Evolutionary conservation across 2,113 vertebrate genomes (phyloP), one percentile per base, ranked within the genome.

Genomic region (Falcunculus frontatus): DNA sequence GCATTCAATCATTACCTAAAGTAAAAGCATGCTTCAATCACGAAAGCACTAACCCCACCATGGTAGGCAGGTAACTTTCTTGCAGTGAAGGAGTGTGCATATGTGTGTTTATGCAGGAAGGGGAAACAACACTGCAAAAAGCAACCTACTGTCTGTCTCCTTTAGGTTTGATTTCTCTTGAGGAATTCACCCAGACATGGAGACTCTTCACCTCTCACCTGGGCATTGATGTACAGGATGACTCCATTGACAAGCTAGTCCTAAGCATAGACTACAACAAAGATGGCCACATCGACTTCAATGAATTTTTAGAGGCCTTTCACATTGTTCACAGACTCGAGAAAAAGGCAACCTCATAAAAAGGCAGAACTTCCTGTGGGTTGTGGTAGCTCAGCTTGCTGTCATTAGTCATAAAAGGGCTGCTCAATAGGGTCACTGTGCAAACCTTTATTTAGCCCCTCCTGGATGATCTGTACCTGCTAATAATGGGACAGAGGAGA

Each of bases 261-360:
- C 97, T 97, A 69, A 98, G 97, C 94, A 99, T 99, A 72, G 99
- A 99, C 96, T 98, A 98, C 93, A 99, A 99, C 98, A 99, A 99
- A 96, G 99, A 99, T 10, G 99, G 99, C 95, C 98, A 98, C 90
- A 99, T 99, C 49, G 99, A 99, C 97, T 99, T 99, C 93, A 99
- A 97, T 33, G 99, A 99, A 97, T 99, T 99, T 96, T 97, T 99
- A 67, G 99, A 99, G 96, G 99, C 99, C 70, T 99, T 99, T 96
- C 98, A 98, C 7, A 98, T 99, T 60, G 99, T 99, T 63, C 99
- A 99, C 73, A 99, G 98, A 86, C 96, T 99, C 16, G 99, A 99
- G 79, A 81, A 92, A 62, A 96, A 90, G 56, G 39, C 77, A 73
- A 75, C 69, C 37, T 86, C 80, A 1, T 95, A 84, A 95, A 47